Evolutionary conservation across 2,797 vertebrate species (phyloP).

Genomic region (Propithecus perrieri): DNA sequence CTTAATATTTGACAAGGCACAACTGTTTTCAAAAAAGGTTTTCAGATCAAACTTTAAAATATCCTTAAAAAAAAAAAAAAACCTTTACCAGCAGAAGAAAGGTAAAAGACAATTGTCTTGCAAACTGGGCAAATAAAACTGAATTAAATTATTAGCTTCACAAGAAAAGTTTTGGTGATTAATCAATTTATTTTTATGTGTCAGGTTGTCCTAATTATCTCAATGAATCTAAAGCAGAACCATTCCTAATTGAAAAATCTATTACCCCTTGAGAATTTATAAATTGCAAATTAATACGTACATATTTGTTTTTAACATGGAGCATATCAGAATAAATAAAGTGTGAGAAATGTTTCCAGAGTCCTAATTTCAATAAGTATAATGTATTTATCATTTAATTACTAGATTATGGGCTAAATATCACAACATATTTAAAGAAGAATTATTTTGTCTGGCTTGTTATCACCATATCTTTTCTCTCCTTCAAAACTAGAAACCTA

Average conservation of each 20-base stretch:
- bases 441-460: background rate
- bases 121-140: conserved; percentile 52
- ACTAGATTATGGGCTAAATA: background rate
- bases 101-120: conserved; percentile 45
- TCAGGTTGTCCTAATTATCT: conserved; percentile 73
- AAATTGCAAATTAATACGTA: conserved; percentile 51
- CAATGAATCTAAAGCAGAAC: conserved; percentile 70
- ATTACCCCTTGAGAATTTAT: conserved; percentile 66
- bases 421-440: background rate
- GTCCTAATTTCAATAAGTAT: background rate
- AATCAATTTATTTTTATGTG: conserved; percentile 77
- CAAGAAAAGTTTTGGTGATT: conserved; percentile 68
- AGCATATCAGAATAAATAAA: background rate
- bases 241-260: conserved; percentile 79
- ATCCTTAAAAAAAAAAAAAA: conserved; percentile 17
- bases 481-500: background rate
- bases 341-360: conserved; percentile 6
- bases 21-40: conserved; percentile 50
- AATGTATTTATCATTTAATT: conserved; percentile 7
- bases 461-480: background rate
- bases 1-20: conserved; percentile 45
- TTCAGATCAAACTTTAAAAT: conserved; percentile 52
- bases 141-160: conserved; percentile 66
- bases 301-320: conserved; percentile 54
- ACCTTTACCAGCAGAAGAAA: background rate